These are phyloP conservation scores for Papilio polytes DNA, from an alignment of 1,140 invertebrate species.

Conservation along the genomic window DNA sequence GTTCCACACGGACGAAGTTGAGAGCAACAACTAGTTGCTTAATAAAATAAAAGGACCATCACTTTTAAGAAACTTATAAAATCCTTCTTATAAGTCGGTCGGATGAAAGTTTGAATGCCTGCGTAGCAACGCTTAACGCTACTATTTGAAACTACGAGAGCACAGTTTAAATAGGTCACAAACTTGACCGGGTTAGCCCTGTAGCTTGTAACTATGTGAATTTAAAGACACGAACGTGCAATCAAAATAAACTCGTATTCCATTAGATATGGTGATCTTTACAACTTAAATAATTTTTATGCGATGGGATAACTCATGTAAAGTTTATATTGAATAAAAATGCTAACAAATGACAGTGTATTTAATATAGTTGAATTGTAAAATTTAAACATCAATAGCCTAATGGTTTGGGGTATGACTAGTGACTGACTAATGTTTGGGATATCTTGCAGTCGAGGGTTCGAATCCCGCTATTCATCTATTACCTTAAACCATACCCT, in stretches of 20 bases:
- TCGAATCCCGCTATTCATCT: no score
- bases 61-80: neutral
- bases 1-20: no score
- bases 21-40: no score
- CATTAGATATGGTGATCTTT: neutral
- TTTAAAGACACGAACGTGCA: neutral
- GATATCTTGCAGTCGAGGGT: no score
- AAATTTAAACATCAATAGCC: no score
- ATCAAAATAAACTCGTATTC: neutral
- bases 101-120: neutral
- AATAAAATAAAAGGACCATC: neutral
- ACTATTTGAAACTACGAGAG: neutral
- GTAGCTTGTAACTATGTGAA: neutral
- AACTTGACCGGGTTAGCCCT: conserved; percentile 25
- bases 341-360: no score
- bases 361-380: no score
- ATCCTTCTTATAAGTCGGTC: neutral
- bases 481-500: no score
- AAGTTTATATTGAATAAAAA: no score
- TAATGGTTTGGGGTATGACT: no score
- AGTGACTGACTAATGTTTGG: no score
- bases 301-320: no score
- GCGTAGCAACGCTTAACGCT: conserved; percentile 10
- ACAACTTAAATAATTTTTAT: neutral
- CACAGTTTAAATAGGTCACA: conserved; percentile 20